A percentile compares a stretch with the other conserved stretches of the same genome.
phyloP scores from a whole-genome alignment of 2,888 invertebrate genomes.

The Steinernema scapterisci region DNA sequence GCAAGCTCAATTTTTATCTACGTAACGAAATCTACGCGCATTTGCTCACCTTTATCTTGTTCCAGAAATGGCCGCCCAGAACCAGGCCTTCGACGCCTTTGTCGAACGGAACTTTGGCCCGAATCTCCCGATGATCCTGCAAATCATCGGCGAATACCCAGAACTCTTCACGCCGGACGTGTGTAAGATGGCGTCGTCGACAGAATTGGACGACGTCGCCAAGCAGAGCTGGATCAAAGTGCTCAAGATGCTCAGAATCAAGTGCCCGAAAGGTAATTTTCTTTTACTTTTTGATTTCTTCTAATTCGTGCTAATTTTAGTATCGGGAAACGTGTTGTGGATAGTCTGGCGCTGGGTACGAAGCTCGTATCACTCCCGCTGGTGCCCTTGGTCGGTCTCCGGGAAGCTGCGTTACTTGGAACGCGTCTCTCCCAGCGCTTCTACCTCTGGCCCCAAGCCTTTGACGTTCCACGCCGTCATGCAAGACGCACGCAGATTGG shows the following conservation, averaged over 20 bases:
- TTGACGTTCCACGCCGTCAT: too few relatives aligned
- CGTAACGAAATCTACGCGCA: too few relatives aligned
- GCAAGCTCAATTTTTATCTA: background rate
- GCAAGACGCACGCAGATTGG: too few relatives aligned
- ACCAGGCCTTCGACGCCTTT: background rate
- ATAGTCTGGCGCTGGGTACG: slow-evolving; percentile 9
- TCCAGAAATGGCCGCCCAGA: background rate
- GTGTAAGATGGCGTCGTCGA: background rate
- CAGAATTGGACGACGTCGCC: background rate
- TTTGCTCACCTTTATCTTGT: background rate
- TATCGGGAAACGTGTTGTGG: background rate
- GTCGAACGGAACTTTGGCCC: background rate
- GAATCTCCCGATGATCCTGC: background rate
- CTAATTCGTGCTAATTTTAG: too few relatives aligned
- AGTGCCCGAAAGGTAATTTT: background rate
- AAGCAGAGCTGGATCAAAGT: background rate
- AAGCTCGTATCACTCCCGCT: background rate
- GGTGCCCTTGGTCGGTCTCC: background rate
- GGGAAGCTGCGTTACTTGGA: background rate
- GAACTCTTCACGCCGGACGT: background rate
- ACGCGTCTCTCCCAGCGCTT: too few relatives aligned
- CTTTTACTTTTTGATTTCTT: too few relatives aligned
- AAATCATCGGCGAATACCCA: background rate
- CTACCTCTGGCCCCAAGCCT: too few relatives aligned
- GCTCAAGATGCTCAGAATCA: background rate